A percentile compares a stretch with the other conserved stretches of the same genome.
These are phyloP conservation scores for Oreortyx pictus DNA, from an alignment of 2,797 vertebrate genomes.

Conservation along the genomic window DNA sequence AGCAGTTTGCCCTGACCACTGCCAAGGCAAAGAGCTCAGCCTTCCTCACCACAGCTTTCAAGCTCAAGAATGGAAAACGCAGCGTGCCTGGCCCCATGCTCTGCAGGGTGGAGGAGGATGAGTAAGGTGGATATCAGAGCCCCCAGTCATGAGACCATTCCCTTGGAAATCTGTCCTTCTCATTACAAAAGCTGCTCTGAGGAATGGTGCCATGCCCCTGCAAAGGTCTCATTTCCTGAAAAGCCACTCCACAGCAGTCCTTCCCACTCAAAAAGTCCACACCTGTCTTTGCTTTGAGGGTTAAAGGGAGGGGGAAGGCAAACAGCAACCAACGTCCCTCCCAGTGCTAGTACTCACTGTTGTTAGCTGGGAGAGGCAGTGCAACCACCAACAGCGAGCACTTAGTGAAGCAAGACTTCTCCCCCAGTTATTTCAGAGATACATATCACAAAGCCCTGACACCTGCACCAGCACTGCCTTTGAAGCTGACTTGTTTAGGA, in stretches of 20 bases:
- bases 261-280: background rate
- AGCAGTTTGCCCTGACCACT: background rate
- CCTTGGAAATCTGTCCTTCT: background rate
- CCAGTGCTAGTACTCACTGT: background rate
- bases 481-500: background rate
- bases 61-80: background rate
- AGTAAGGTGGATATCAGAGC: background rate
- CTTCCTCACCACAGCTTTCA: background rate
- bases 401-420: background rate
- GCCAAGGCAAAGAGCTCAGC: background rate
- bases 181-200: background rate
- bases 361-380: background rate
- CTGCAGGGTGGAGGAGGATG: background rate
- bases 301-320: background rate
- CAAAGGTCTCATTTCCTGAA: background rate
- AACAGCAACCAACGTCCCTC: background rate
- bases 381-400: background rate
- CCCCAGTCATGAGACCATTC: background rate
- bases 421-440: background rate
- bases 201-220: background rate
- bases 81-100: background rate
- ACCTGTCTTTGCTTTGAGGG: background rate
- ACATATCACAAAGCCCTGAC: background rate
- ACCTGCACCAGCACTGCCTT: background rate
- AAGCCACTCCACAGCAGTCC: background rate